Conservation (phyloP, 1,140 invertebrate genomes). For the Zaprionus camerounensis region DNA sequence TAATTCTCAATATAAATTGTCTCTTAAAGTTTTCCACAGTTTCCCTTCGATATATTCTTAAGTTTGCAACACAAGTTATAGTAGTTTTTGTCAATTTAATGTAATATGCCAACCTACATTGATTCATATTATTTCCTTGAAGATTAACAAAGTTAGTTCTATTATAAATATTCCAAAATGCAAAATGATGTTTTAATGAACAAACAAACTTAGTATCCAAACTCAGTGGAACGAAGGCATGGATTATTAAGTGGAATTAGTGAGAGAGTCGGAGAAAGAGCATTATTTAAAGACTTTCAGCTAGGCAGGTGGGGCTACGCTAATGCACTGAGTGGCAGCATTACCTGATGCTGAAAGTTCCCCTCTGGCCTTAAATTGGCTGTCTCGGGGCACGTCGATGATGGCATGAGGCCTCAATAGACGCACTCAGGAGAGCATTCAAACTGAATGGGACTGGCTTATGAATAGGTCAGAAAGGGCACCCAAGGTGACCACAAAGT, state of each 20-base stretch:
- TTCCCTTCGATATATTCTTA: fast-evolving
- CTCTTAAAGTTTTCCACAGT: too few relatives aligned
- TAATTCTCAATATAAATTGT: too few relatives aligned
- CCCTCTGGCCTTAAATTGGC: background rate
- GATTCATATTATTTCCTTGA: background rate
- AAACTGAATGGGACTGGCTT: constrained; percentile 50
- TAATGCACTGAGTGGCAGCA: background rate
- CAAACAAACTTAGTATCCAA: background rate
- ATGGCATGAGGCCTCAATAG: constrained; percentile 31
- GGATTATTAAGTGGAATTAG: background rate
- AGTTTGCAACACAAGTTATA: too few relatives aligned
- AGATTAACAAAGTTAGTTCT: background rate
- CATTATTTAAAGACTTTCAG: constrained; percentile 18
- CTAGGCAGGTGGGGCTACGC: background rate
- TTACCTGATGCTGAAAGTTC: background rate
- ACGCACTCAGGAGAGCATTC: constrained; percentile 61
- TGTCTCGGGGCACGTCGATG: background rate
- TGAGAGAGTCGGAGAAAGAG: background rate
- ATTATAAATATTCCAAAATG: background rate
- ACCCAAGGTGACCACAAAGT: constrained; percentile 29
- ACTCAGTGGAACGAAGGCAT: background rate
- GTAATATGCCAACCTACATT: too few relatives aligned
- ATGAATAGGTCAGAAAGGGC: constrained; percentile 37
- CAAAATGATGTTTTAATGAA: background rate
- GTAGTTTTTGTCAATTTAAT: too few relatives aligned